phyloP scores from a whole-genome alignment of 2,113 vertebrate genomes.

The Proteles cristata region DNA sequence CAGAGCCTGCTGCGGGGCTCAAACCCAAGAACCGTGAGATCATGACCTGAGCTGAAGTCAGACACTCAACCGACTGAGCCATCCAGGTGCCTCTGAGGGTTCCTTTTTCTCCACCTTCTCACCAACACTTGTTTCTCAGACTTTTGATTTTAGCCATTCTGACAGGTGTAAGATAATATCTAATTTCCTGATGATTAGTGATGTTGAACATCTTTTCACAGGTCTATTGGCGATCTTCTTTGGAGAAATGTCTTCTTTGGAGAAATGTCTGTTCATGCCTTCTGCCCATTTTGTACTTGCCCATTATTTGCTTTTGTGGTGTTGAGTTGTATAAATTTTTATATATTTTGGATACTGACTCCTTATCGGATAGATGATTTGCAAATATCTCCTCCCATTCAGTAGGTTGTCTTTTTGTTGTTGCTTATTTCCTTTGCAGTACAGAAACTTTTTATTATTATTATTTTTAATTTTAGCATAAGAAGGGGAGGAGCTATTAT shows the following conservation, averaged over 20 bases:
- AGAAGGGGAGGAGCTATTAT: too few relatives aligned
- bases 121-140: neutral
- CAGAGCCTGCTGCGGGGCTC: too few relatives aligned
- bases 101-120: neutral
- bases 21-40: too few relatives aligned
- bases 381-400: neutral
- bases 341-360: neutral
- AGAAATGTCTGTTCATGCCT: neutral
- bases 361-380: neutral
- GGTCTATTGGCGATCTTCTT: neutral
- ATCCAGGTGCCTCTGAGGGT: neutral
- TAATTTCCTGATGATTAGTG: neutral
- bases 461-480: too few relatives aligned
- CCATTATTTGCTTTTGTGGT: neutral
- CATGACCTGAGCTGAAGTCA: too few relatives aligned
- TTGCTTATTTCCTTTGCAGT: neutral
- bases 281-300: neutral
- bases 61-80: too few relatives aligned
- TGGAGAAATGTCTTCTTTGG: too few relatives aligned
- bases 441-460: neutral
- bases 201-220: neutral
- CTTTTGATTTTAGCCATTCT: neutral
- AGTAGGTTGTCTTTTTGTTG: neutral
- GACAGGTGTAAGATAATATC: neutral
- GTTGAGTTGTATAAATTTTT: neutral